Evolutionary conservation across 2,797 vertebrate species (phyloP).

Genomic region (Octomys mimax): DNA sequence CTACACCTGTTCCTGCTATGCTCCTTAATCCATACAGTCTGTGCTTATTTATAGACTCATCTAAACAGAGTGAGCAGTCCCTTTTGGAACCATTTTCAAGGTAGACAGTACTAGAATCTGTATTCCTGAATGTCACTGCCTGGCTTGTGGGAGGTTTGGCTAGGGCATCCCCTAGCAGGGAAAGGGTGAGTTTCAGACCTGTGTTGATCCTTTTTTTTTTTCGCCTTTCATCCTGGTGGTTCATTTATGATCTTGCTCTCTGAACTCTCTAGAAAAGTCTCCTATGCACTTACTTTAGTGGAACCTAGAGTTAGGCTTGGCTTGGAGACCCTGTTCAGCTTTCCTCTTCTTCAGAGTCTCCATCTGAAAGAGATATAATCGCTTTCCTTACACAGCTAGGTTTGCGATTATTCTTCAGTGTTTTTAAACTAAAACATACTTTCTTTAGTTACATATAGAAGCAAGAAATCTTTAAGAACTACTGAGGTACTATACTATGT

Average conservation of each 20-base stretch:
- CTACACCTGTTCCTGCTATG: neutral
- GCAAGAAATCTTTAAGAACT: neutral
- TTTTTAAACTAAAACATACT: constrained; percentile 24
- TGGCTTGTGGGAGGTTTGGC: neutral
- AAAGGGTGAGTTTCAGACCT: neutral
- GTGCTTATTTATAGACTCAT: neutral
- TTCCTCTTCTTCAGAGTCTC: neutral
- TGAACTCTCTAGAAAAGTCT: neutral
- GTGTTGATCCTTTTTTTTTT: neutral
- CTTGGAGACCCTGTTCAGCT: neutral
- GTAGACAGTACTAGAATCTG: neutral
- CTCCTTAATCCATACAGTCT: constrained; percentile 8
- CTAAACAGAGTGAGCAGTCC: neutral
- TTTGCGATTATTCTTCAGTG: neutral
- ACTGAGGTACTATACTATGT: neutral
- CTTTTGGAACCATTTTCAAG: neutral
- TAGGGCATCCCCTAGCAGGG: neutral
- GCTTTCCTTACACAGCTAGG: neutral
- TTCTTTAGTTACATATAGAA: neutral
- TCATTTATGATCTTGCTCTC: neutral
- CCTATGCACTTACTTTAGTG: neutral
- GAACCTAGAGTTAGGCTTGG: neutral
- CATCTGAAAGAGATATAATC: neutral
- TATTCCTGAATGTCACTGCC: neutral
- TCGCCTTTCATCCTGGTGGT: neutral